Evolutionary conservation across 2,797 vertebrate genomes (phyloP).

Genomic region (Bovichtus variegatus): DNA sequence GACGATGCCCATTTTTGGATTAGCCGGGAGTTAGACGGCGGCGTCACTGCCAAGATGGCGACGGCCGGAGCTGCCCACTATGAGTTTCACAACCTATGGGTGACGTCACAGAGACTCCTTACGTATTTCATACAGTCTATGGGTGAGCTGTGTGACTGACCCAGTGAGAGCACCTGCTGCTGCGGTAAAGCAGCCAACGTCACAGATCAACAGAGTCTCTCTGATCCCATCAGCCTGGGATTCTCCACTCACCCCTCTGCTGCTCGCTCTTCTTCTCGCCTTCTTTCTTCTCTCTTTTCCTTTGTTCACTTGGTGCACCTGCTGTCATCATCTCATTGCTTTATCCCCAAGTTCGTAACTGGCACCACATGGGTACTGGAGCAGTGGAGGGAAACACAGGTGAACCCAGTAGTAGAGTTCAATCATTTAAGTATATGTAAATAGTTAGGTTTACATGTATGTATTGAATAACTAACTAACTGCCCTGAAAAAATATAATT

Average conservation of each 20-base stretch:
- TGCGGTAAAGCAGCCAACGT: constrained; percentile 40
- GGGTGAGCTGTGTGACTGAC: constrained; percentile 20
- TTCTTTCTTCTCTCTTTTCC: constrained; percentile 9
- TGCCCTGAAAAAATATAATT: no score
- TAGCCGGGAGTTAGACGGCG: no score
- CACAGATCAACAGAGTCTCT: constrained; percentile 34
- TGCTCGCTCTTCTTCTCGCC: background rate
- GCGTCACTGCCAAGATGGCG: no score
- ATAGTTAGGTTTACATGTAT: background rate
- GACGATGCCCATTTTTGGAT: no score
- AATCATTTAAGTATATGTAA: background rate
- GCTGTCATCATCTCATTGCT: constrained; percentile 22
- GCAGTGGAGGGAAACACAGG: background rate
- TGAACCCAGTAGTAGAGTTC: constrained; percentile 4
- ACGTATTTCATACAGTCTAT: no score
- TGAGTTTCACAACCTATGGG: no score
- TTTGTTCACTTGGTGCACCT: constrained; percentile 6
- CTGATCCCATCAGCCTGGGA: constrained; percentile 55
- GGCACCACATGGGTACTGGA: background rate
- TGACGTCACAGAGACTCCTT: no score
- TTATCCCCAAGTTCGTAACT: constrained; percentile 20
- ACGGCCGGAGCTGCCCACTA: no score
- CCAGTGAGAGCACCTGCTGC: constrained; percentile 68
- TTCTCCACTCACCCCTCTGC: constrained; percentile 16
- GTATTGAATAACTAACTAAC: no score